phyloP scores from a whole-genome alignment of 1,140 invertebrate species.

The Orchesella cincta region DNA sequence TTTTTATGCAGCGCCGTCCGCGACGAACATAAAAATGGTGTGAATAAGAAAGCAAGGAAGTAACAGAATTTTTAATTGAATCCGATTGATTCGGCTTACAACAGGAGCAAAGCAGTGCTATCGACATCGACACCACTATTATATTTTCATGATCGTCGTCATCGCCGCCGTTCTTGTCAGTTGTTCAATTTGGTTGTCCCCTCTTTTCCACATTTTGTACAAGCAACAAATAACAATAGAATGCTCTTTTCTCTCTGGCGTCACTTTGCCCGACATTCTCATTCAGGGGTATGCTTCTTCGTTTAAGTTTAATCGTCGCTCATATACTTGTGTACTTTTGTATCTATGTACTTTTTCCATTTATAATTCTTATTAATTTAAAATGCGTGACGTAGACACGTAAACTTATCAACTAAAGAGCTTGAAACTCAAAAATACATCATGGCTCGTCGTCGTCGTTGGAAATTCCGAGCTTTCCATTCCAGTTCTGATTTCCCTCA shows the following conservation, averaged over 20 bases:
- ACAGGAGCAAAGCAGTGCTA: constrained; percentile 3
- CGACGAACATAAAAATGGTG: not conserved
- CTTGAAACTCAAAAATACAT: too few species aligned
- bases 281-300: not conserved
- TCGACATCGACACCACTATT: not conserved
- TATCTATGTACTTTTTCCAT: not conserved
- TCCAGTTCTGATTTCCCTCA: too few species aligned
- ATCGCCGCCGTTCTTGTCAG: constrained; percentile 7
- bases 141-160: not conserved
- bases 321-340: not conserved
- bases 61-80: constrained; percentile 22
- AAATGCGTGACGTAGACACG: constrained; percentile 8
- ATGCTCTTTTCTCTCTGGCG: not conserved
- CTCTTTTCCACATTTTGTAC: constrained; percentile 1
- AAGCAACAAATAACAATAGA: not conserved
- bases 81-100: not conserved
- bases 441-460: too few species aligned
- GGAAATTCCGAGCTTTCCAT: too few species aligned
- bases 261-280: not conserved
- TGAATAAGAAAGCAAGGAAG: not conserved
- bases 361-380: constrained; percentile 6
- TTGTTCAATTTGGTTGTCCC: constrained; percentile 3
- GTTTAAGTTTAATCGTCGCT: not conserved
- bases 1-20: not conserved
- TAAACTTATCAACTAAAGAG: too few species aligned